These are phyloP conservation scores for Cercopithecus mona DNA, from an alignment of 2,113 vertebrate species.

Conservation along the genomic window DNA sequence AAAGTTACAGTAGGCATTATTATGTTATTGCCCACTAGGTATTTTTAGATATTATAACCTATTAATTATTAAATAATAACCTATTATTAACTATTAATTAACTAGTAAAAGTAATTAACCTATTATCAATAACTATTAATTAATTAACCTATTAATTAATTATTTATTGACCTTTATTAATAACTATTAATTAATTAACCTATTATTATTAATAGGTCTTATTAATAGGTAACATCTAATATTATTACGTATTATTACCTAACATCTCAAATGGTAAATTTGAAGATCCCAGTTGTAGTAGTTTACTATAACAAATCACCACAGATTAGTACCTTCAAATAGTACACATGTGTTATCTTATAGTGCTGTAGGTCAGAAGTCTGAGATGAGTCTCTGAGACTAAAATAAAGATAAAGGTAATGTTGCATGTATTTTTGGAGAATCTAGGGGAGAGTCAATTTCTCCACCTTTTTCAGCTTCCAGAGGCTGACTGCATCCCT, in stretches of 20 bases:
- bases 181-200: too few species aligned
- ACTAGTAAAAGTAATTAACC: too few species aligned
- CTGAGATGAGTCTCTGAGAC: neutral
- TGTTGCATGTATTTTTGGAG: neutral
- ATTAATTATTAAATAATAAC: neutral
- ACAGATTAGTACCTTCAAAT: neutral
- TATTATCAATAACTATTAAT: too few species aligned
- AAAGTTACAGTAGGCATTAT: neutral
- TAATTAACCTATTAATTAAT: too few species aligned
- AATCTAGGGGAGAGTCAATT: rapidly evolving
- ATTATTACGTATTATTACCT: neutral
- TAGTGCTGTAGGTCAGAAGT: neutral
- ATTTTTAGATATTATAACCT: neutral
- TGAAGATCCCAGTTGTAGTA: neutral
- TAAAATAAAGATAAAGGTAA: neutral
- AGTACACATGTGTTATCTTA: neutral
- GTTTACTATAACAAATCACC: neutral
- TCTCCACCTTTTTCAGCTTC: neutral
- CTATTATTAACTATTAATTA: neutral
- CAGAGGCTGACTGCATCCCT: neutral
- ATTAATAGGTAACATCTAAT: too few species aligned
- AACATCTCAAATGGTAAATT: neutral
- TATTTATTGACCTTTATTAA: too few species aligned
- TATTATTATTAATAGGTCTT: neutral
- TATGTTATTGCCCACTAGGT: neutral